These are phyloP conservation scores for Xiphophorus couchianus DNA, from an alignment of 2,113 vertebrate species.

Conservation along the genomic window DNA sequence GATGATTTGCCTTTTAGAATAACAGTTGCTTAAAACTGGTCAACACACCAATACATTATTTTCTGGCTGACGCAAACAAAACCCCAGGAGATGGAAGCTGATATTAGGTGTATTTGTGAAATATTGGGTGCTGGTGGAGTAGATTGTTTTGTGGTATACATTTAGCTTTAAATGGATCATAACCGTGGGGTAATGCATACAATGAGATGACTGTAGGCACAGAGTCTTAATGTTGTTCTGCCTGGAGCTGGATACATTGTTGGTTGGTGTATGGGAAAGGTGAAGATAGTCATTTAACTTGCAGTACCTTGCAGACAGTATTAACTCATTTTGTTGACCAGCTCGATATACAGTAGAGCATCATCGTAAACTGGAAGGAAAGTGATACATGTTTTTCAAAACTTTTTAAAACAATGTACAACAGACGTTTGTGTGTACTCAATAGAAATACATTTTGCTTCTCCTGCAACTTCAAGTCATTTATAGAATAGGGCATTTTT, in stretches of 20 bases:
- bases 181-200: neutral
- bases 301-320: neutral
- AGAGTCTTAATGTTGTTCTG: conserved; percentile 9
- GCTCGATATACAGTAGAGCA: too few species aligned
- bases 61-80: conserved; percentile 15
- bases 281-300: neutral
- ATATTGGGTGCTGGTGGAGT: neutral
- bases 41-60: conserved; percentile 23
- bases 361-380: neutral
- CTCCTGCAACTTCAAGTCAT: neutral
- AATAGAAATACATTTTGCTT: neutral
- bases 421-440: neutral
- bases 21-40: conserved; percentile 1
- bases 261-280: neutral
- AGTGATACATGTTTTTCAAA: neutral
- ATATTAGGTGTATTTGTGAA: conserved; percentile 24
- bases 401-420: neutral
- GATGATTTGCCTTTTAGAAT: conserved; percentile 38
- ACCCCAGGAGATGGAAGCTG: neutral
- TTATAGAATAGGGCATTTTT: neutral
- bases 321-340: neutral
- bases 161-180: neutral
- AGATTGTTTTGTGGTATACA: neutral
- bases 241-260: neutral
- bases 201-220: neutral